These are phyloP conservation scores for Hedya salicella DNA, from an alignment of 2,888 invertebrate species.

Conservation along the genomic window DNA sequence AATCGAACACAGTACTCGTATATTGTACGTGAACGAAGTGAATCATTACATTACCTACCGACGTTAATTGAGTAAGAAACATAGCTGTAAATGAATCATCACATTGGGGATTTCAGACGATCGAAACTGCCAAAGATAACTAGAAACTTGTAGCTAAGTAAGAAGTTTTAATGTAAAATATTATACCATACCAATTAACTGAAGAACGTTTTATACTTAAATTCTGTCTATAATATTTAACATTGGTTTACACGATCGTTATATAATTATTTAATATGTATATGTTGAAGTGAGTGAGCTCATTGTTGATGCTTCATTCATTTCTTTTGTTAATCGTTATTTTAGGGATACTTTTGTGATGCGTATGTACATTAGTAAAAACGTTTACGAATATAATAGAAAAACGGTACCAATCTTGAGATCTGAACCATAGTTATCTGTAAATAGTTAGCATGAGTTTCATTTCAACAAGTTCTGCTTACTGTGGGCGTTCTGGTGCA, in stretches of 20 bases:
- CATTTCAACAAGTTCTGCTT: background rate
- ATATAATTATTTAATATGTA: constrained; percentile 44
- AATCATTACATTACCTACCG: constrained; percentile 70
- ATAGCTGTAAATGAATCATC: constrained; percentile 72
- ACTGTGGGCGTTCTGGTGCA: background rate
- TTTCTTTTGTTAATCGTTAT: constrained; percentile 22
- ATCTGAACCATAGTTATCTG: constrained; percentile 8
- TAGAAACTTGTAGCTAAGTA: constrained; percentile 74
- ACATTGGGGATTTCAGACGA: constrained; percentile 70
- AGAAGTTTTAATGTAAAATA: constrained; percentile 77
- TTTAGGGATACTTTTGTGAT: constrained; percentile 27
- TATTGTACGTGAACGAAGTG: constrained; percentile 71
- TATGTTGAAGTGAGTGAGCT: constrained; percentile 53
- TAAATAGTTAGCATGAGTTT: background rate
- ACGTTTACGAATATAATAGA: constrained; percentile 9
- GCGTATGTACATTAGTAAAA: constrained; percentile 3
- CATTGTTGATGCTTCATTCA: constrained; percentile 51
- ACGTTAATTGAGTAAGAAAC: constrained; percentile 60
- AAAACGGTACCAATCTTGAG: constrained; percentile 27
- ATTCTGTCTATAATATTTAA: constrained; percentile 60
- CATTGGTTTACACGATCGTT: constrained; percentile 53
- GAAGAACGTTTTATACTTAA: constrained; percentile 75
- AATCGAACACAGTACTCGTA: constrained; percentile 69
- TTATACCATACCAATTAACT: constrained; percentile 62
- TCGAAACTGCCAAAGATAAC: constrained; percentile 75